Base-by-base conservation (phyloP, 2,797 vertebrate species). In the Rhinichthys osculus region DNA sequence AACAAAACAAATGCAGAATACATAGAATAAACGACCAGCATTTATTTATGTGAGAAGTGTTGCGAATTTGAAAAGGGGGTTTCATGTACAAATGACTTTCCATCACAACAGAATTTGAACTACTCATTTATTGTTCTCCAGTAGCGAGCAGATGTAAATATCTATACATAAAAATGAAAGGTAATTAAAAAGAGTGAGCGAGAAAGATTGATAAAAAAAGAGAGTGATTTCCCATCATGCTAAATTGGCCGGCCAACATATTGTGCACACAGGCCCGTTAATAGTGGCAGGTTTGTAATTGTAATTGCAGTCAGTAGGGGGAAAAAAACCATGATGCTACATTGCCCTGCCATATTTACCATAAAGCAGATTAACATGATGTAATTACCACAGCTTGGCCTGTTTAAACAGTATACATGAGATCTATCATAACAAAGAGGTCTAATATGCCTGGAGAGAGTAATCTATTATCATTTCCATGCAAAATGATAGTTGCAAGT, bases 321-420 rank as follows among this genome's bases (percentile, higher is more conserved):
- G 10, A 40, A 93, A 86, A 86, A 93, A 40, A 89, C 89, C 85
- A 89, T 91, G 90, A 91, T 89, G 90, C 88, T n/a, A 90, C 89
- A 81, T 90, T 78, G 90, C 90, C 90, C 42, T 82, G 78, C 70
- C 21, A 89, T 90, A 92, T 93, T 91, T 85, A 92, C 92, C 92
- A 94, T 93, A 93, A 93, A 93, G 90, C 90, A 93, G 91, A 94
- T 94, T 93, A 94, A 93, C 92, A 88, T 81, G 92, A 92, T 90
- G 91, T 93, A 94, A 94, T 95, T 95, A 94, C 90, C 91, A 91
- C 91, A 93, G 91, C 91, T 92, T 92, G 91, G 93, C 92, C 93
- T 89, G 89, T 85, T 93, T 92, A 91, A 92, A 92, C 83, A 85
- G 83, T 85, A 92, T 87, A 85, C 87, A 81, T 87, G 66, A 89